Evolutionary conservation across 2,888 invertebrate genomes (phyloP).

Genomic region (Heliconius sara): DNA sequence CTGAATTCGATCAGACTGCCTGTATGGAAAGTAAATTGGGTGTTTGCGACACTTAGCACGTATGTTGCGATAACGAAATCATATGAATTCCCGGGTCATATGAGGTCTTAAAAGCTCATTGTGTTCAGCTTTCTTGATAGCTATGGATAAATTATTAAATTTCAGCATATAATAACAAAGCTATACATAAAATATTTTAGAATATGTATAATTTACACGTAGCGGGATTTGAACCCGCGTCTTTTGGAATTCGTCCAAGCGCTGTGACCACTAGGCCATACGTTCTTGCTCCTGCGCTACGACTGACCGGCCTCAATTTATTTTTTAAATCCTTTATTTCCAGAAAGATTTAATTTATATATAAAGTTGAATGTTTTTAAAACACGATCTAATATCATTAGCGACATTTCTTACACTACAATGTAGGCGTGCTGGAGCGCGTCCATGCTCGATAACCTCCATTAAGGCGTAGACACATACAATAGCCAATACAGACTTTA

Average conservation of each 20-base stretch:
- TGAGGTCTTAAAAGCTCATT: background rate
- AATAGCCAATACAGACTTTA: background rate
- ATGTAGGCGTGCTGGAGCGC: constrained; percentile 22
- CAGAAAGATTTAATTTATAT: background rate
- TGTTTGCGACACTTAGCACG: constrained; percentile 10
- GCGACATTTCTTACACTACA: constrained; percentile 10
- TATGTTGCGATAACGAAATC: constrained; percentile 2
- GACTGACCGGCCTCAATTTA: no score
- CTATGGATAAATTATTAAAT: background rate
- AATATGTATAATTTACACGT: no score
- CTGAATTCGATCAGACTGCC: constrained; percentile 6
- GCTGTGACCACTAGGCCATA: no score
- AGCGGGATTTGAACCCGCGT: no score
- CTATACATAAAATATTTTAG: no score
- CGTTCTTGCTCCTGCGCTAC: no score
- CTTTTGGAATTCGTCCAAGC: no score
- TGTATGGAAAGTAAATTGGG: constrained; percentile 19
- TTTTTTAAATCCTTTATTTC: no score
- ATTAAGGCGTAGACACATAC: background rate
- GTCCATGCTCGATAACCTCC: constrained; percentile 10
- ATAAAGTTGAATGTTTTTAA: background rate
- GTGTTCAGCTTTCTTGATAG: background rate
- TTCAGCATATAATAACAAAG: background rate
- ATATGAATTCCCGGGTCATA: background rate
- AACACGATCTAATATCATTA: constrained; percentile 7